Conservation (phyloP, 2,888 invertebrate genomes). For the Acronicta aceris region DNA sequence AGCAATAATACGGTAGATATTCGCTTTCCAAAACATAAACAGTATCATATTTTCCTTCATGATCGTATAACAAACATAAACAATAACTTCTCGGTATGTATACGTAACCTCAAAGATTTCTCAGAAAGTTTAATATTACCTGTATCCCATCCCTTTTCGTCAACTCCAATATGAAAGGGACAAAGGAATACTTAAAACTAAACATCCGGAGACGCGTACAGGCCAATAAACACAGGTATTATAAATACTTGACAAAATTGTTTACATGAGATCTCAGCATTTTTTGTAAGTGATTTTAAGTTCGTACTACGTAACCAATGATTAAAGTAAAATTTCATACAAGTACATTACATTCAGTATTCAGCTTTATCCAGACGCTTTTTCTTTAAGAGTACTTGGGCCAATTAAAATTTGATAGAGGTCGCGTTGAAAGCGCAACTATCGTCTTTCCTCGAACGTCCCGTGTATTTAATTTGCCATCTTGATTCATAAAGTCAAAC, state of each 20-base stretch:
- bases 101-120: constrained; percentile 6
- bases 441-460: too few relatives aligned
- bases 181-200: not conserved
- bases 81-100: constrained; percentile 8
- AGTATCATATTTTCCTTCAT: not conserved
- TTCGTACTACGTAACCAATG: too few relatives aligned
- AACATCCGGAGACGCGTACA: not conserved
- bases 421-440: too few relatives aligned
- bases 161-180: not conserved
- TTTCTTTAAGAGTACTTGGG: too few relatives aligned
- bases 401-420: too few relatives aligned
- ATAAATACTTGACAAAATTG: not conserved
- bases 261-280: not conserved
- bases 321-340: too few relatives aligned
- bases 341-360: too few relatives aligned
- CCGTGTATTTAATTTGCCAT: too few relatives aligned
- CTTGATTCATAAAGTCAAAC: too few relatives aligned
- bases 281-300: too few relatives aligned
- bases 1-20: too few relatives aligned
- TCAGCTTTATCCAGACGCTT: too few relatives aligned
- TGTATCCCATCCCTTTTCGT: not conserved
- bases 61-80: not conserved
- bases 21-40: not conserved
- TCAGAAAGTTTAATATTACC: not conserved
- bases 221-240: not conserved